Evolutionary conservation across 1,140 invertebrate species (phyloP).

Genomic region (Oedothorax gibbosus): DNA sequence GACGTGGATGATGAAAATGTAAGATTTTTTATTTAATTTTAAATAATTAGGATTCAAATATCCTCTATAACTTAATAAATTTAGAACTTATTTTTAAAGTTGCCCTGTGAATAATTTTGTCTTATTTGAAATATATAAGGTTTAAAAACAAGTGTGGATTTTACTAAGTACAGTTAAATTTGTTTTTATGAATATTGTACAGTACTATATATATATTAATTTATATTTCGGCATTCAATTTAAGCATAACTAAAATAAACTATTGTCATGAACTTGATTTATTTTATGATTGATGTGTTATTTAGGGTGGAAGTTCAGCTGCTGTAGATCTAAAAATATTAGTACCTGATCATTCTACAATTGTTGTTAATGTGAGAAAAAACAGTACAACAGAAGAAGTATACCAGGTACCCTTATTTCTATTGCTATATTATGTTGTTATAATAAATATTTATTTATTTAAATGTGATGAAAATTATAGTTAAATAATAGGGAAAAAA

Average conservation of each 20-base stretch:
- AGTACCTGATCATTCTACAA: conserved; percentile 85
- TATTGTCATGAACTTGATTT: too few species aligned
- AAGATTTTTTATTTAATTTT: conserved; percentile 61
- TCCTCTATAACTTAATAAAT: too few species aligned
- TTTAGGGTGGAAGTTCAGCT: conserved; percentile 77
- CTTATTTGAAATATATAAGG: not conserved
- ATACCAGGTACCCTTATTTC: conserved; percentile 74
- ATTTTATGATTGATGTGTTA: not conserved
- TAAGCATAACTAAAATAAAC: too few species aligned
- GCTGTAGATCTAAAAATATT: conserved; percentile 94
- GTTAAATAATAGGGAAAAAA: too few species aligned
- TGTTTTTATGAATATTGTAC: too few species aligned
- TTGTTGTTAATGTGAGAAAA: conserved; percentile 90
- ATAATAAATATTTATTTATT: not conserved
- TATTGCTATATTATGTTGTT: not conserved
- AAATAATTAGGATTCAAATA: conserved; percentile 8
- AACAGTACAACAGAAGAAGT: conserved; percentile 92
- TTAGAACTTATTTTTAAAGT: not conserved
- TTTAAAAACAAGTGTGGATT: too few species aligned
- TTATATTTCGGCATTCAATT: too few species aligned
- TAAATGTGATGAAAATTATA: not conserved
- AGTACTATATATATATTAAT: too few species aligned
- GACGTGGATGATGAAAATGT: conserved; percentile 86
- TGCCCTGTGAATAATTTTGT: not conserved
- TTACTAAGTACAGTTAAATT: too few species aligned